Evolutionary conservation across 2,113 vertebrate genomes (phyloP).

Genomic region (Callithrix jacchus): DNA sequence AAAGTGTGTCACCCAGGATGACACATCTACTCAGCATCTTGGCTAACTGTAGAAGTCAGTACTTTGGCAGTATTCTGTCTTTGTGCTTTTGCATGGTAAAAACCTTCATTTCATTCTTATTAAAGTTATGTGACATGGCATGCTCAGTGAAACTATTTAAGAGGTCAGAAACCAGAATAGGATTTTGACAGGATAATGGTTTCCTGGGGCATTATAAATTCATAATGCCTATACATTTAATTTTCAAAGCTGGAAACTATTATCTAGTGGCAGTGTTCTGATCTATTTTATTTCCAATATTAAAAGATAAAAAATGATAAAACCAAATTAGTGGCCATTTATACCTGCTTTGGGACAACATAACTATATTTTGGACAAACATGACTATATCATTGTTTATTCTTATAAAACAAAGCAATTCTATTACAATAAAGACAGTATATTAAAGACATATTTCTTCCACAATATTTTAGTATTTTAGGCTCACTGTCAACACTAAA

Average conservation of each 20-base stretch:
- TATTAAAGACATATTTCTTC: neutral
- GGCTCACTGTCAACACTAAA: neutral
- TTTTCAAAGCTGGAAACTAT: neutral
- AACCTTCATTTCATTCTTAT: neutral
- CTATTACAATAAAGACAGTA: neutral
- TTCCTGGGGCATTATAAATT: conserved; percentile 18
- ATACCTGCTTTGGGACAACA: neutral
- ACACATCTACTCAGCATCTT: neutral
- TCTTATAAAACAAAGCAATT: conserved; percentile 18
- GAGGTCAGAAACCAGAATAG: conserved; percentile 24
- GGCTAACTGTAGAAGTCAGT: neutral
- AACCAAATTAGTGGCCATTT: conserved; percentile 7
- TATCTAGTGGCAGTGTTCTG: conserved; percentile 20
- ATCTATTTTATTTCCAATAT: conserved; percentile 8
- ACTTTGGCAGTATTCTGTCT: neutral
- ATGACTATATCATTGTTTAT: neutral
- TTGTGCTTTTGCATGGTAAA: neutral
- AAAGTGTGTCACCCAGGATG: neutral
- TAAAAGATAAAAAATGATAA: conserved; percentile 49
- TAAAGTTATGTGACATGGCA: neutral
- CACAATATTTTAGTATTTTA: conserved; percentile 12
- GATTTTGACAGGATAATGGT: conserved; percentile 19
- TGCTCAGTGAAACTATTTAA: conserved; percentile 39
- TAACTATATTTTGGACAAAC: neutral
- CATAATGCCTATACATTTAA: conserved; percentile 4